phyloP scores from a whole-genome alignment of 2,113 vertebrate genomes.

The Sorex araneus region DNA sequence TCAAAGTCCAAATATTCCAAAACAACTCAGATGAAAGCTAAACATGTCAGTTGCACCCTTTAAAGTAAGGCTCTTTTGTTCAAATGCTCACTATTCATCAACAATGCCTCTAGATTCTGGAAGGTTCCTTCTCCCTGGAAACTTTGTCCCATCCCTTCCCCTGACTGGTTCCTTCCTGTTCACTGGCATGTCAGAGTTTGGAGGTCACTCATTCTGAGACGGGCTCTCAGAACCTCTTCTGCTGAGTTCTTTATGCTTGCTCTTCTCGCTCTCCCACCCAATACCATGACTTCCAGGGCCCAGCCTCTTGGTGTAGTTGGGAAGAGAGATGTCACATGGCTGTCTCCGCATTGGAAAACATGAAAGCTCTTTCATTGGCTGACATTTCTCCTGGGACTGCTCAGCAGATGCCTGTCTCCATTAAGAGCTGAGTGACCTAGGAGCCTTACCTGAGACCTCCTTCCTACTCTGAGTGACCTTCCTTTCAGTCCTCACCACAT shows the following conservation, averaged over 20 bases:
- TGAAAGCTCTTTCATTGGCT: not conserved
- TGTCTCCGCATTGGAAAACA: not conserved
- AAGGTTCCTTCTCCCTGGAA: not conserved
- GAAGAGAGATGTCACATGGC: not conserved
- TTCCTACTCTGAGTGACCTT: not conserved
- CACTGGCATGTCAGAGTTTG: not conserved
- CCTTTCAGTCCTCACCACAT: not conserved
- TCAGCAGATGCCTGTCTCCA: not conserved
- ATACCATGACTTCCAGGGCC: not conserved
- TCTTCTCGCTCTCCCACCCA: not conserved
- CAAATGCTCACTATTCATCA: not conserved
- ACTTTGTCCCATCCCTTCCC: not conserved
- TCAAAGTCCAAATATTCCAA: not conserved
- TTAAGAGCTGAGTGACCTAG: not conserved
- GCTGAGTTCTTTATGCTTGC: not conserved
- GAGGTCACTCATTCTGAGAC: not conserved
- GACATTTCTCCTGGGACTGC: too few species aligned
- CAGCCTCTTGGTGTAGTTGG: not conserved
- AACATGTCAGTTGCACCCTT: not conserved
- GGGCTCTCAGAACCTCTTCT: not conserved
- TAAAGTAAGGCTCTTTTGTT: not conserved
- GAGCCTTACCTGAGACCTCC: rapidly evolving
- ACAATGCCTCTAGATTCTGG: not conserved
- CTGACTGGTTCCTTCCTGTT: not conserved
- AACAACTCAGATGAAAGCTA: slow-evolving; percentile 13